Evolutionary conservation across 2,797 vertebrate species (phyloP).

Genomic region (Echiichthys vipera): DNA sequence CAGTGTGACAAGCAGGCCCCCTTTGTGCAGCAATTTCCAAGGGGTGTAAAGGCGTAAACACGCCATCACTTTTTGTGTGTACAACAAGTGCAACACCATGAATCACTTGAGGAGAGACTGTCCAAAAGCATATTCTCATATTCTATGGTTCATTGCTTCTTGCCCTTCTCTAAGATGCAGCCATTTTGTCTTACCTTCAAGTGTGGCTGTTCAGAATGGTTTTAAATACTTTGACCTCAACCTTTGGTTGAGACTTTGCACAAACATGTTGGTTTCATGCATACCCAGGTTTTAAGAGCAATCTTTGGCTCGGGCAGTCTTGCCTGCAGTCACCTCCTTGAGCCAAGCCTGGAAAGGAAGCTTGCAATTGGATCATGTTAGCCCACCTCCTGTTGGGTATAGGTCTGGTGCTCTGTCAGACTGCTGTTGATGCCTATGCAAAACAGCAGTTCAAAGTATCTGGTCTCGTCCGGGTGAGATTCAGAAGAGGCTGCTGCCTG

Average conservation of each 20-base stretch:
- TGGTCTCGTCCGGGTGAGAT: neutral
- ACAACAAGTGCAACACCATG: neutral
- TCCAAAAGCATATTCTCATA: neutral
- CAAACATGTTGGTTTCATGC: neutral
- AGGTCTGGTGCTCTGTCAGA: neutral
- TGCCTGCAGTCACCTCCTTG: neutral
- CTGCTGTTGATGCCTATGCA: slow-evolving; percentile 8
- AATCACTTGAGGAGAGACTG: neutral
- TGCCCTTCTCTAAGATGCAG: neutral
- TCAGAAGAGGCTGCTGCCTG: neutral
- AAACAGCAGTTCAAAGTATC: slow-evolving; percentile 24
- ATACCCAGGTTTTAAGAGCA: neutral
- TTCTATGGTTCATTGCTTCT: neutral
- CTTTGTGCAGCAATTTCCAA: neutral
- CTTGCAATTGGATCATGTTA: neutral
- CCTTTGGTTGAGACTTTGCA: neutral
- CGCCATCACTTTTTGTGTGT: neutral
- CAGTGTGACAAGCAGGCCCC: too few species aligned
- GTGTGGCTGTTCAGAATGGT: neutral
- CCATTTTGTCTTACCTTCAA: neutral
- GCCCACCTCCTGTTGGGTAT: neutral
- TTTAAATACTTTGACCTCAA: neutral
- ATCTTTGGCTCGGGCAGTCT: neutral
- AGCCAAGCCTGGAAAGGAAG: neutral
- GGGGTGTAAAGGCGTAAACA: too few species aligned